These are phyloP conservation scores for Acanthurus leucopareius DNA, from an alignment of 2,797 vertebrate species.

Conservation along the genomic window DNA sequence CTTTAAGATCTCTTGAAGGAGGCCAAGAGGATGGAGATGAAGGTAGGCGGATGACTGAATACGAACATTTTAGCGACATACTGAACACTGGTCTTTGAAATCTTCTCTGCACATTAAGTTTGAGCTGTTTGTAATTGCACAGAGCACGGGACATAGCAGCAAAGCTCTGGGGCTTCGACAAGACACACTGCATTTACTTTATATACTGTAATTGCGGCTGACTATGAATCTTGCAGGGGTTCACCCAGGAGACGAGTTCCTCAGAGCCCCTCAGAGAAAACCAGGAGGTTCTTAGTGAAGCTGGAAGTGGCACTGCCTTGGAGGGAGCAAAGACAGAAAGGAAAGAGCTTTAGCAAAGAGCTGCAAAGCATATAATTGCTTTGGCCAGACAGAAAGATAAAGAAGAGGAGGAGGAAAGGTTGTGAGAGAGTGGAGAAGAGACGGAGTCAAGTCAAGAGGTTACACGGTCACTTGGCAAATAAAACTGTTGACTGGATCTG, in stretches of 20 bases:
- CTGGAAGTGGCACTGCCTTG: constrained; percentile 14
- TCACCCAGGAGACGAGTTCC: constrained; percentile 24
- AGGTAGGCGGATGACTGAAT: background rate
- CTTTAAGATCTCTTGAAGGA: background rate
- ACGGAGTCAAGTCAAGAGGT: background rate
- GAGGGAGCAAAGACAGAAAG: constrained; percentile 2
- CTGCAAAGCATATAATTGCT: constrained; percentile 48
- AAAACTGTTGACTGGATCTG: constrained; percentile 6
- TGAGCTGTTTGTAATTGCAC: too few species aligned
- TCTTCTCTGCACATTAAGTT: background rate
- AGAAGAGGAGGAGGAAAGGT: background rate
- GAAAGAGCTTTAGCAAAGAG: constrained; percentile 32
- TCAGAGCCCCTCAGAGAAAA: constrained; percentile 6
- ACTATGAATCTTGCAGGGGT: constrained; percentile 9
- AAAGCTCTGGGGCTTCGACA: background rate
- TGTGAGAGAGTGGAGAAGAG: constrained; percentile 17
- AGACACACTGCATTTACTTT: constrained; percentile 34
- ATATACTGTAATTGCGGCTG: constrained; percentile 31
- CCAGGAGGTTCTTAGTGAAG: constrained; percentile 17
- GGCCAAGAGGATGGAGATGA: background rate
- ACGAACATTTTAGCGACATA: constrained; percentile 15
- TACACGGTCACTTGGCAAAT: background rate
- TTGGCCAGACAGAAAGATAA: constrained; percentile 27
- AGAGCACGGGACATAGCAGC: too few species aligned
- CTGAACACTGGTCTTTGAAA: background rate